Percentiles rank a stretch among this genome's conserved stretches.
These are phyloP conservation scores for Drosophila monieri DNA, from an alignment of 2,888 invertebrate genomes.

Conservation along the genomic window DNA sequence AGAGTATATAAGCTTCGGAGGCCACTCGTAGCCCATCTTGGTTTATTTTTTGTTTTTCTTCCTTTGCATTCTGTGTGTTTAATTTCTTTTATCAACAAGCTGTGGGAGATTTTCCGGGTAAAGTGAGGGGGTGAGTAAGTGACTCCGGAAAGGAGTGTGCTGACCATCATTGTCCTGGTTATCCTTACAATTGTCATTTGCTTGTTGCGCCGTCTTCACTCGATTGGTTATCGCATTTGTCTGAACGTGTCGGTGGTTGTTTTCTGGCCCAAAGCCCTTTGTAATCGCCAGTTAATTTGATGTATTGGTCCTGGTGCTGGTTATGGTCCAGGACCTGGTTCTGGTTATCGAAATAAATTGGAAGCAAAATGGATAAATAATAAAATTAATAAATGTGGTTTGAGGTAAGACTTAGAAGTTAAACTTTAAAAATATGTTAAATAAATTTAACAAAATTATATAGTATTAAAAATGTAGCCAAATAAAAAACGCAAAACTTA, in stretches of 20 bases:
- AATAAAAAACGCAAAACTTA: too few species aligned
- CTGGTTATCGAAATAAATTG: not conserved
- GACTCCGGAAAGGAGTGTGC: slow-evolving; percentile 14
- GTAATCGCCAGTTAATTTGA: slow-evolving; percentile 69
- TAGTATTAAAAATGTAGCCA: not conserved
- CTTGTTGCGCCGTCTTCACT: slow-evolving; percentile 64
- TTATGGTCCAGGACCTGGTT: not conserved
- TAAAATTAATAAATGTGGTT: too few species aligned
- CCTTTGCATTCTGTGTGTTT: slow-evolving; percentile 47
- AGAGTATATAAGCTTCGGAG: not conserved
- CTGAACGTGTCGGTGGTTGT: slow-evolving; percentile 9
- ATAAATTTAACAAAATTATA: not conserved
- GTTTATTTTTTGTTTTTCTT: slow-evolving; percentile 32
- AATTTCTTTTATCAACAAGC: slow-evolving; percentile 75
- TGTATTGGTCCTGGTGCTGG: slow-evolving; percentile 23
- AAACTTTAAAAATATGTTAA: not conserved
- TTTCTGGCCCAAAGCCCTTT: slow-evolving; percentile 49
- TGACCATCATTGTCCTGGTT: slow-evolving; percentile 52
- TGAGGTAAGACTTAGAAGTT: too few species aligned
- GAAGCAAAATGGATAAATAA: too few species aligned
- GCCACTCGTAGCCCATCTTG: slow-evolving; percentile 10
- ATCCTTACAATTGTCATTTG: slow-evolving; percentile 75
- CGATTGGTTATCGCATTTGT: slow-evolving; percentile 31
- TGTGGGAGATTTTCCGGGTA: slow-evolving; percentile 9
- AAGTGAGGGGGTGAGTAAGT: not conserved